A percentile compares a stretch with the other conserved stretches of the same genome.
phyloP scores from a whole-genome alignment of 2,888 invertebrate species.

The Heliothis peltigera region DNA sequence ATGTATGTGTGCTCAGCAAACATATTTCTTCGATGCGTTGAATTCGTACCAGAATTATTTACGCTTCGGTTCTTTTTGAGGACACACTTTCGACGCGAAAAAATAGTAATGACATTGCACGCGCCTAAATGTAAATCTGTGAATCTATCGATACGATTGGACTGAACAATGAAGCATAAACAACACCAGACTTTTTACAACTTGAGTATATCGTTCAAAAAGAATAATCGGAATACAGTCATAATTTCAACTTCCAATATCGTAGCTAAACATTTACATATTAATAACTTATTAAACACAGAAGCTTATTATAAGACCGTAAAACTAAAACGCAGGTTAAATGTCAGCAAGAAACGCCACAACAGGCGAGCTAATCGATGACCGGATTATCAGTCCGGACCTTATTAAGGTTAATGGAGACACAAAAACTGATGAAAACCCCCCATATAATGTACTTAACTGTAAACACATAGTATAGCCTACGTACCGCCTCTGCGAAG shows the following conservation, averaged over 20 bases:
- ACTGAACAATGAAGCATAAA: too few relatives aligned
- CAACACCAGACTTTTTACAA: too few relatives aligned
- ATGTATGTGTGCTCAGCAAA: conserved; percentile 5
- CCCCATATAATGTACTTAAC: conserved; percentile 51
- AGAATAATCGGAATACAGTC: too few relatives aligned
- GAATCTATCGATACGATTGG: conserved; percentile 19
- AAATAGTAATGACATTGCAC: conserved; percentile 34
- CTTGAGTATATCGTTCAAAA: too few relatives aligned
- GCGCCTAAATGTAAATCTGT: conserved; percentile 40
- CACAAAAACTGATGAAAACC: conserved; percentile 46
- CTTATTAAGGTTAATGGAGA: conserved; percentile 35
- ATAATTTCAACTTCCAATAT: too few relatives aligned
- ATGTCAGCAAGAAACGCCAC: conserved; percentile 7
- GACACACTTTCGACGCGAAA: conserved; percentile 47
- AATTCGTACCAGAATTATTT: conserved; percentile 14
- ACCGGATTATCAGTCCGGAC: conserved; percentile 1
- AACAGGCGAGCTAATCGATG: conserved; percentile 30
- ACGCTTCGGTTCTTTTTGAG: conserved; percentile 36
- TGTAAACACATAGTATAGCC: conserved; percentile 48
- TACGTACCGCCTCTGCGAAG: conserved; percentile 69
- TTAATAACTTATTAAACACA: conserved; percentile 3
- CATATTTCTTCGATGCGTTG: conserved; percentile 6
- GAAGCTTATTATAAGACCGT: conserved; percentile 6
- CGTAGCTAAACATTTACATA: too few relatives aligned
- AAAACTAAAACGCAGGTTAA: conserved; percentile 3